Conservation (phyloP, 2,797 vertebrate genomes). For the Oryzias sinensis region DNA sequence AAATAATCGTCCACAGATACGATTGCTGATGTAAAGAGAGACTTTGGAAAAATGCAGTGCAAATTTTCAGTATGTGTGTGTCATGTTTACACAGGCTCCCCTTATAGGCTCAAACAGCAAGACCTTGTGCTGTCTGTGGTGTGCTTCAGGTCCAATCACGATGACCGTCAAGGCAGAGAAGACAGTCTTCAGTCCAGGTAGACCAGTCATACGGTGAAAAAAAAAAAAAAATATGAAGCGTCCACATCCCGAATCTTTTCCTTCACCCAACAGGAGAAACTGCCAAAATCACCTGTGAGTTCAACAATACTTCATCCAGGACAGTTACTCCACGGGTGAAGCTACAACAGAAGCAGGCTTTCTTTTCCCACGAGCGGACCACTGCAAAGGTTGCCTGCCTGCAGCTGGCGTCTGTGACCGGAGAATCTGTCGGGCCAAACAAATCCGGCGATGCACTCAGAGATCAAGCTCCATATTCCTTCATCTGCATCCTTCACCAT, state of each 20-base stretch:
- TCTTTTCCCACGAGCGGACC: background rate
- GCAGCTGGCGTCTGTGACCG: background rate
- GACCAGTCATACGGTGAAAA: background rate
- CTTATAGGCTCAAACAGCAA: constrained; percentile 46
- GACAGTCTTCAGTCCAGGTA: constrained; percentile 57
- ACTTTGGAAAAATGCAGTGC: too few relatives aligned
- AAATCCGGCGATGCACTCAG: constrained; percentile 10
- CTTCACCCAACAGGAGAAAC: constrained; percentile 50
- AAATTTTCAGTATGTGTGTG: background rate
- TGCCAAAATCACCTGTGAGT: constrained; percentile 42
- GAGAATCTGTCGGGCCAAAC: constrained; percentile 8
- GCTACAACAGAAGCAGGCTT: constrained; percentile 50
- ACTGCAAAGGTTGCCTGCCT: accelerated
- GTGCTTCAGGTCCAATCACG: constrained; percentile 36
- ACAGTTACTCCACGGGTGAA: constrained; percentile 31
- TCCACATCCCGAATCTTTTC: background rate
- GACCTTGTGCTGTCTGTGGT: constrained; percentile 51
- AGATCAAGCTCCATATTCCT: constrained; percentile 49
- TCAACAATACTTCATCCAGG: constrained; percentile 48
- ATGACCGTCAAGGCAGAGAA: constrained; percentile 40
- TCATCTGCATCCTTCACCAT: constrained; percentile 12
- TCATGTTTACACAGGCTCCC: constrained; percentile 45
- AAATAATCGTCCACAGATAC: too few relatives aligned
- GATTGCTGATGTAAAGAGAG: too few relatives aligned
- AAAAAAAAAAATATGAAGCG: background rate